Conservation (phyloP, 2,113 vertebrate genomes). For the Xiphophorus hellerii region DNA sequence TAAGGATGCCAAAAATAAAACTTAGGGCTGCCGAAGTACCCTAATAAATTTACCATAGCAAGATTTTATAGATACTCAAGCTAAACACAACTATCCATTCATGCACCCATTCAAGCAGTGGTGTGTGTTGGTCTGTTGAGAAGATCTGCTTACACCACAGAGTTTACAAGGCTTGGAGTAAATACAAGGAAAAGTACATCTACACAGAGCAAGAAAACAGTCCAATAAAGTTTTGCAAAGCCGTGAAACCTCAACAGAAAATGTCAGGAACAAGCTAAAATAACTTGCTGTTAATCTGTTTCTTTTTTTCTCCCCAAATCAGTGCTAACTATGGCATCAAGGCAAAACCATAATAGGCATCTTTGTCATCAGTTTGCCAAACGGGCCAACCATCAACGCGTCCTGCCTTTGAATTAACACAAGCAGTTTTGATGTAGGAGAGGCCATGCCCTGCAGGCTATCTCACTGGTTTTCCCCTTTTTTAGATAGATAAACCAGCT, state of each 20-base stretch:
- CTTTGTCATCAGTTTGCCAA: slow-evolving; percentile 41
- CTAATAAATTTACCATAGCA: background rate
- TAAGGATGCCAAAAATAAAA: too few species aligned
- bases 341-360: slow-evolving; percentile 26
- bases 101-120: slow-evolving; percentile 58
- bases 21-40: too few species aligned
- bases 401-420: slow-evolving; percentile 56
- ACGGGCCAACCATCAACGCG: slow-evolving; percentile 31
- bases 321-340: slow-evolving; percentile 14
- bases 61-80: slow-evolving; percentile 70
- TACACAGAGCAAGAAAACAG: slow-evolving; percentile 66
- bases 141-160: slow-evolving; percentile 72
- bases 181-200: slow-evolving; percentile 67
- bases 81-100: slow-evolving; percentile 70
- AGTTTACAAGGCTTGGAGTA: slow-evolving; percentile 68
- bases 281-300: slow-evolving; percentile 41
- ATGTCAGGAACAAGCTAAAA: slow-evolving; percentile 45
- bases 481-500: slow-evolving; percentile 66
- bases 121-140: slow-evolving; percentile 61
- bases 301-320: slow-evolving; percentile 15
- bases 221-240: slow-evolving; percentile 31
- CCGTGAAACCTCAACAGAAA: slow-evolving; percentile 41
- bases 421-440: slow-evolving; percentile 54
- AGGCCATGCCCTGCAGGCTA: slow-evolving; percentile 33
- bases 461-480: slow-evolving; percentile 52